Evolutionary conservation across 2,888 invertebrate species (phyloP).

Genomic region (Cryptosula pallasiana): DNA sequence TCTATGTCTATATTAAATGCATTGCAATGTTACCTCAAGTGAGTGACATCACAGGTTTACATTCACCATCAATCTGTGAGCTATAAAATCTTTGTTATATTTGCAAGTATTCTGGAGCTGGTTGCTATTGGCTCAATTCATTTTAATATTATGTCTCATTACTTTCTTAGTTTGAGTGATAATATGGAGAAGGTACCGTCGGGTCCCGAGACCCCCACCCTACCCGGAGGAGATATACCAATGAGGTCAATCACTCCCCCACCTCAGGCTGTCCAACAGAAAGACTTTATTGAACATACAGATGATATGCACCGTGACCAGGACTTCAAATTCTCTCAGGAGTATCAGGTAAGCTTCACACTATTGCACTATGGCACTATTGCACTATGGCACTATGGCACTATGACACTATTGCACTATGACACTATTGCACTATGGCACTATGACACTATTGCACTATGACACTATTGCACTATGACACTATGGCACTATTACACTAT

Average conservation of each 20-base stretch:
- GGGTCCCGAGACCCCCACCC: not conserved
- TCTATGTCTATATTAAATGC: no score
- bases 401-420: not conserved
- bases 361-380: not conserved
- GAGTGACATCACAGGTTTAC: no score
- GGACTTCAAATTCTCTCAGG: conserved; percentile 37
- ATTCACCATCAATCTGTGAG: no score
- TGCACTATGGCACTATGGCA: not conserved
- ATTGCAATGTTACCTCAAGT: no score
- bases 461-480: not conserved
- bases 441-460: not conserved
- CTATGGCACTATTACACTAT: not conserved
- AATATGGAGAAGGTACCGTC: not conserved
- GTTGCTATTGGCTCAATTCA: no score
- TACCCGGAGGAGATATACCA: not conserved
- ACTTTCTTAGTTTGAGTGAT: no score
- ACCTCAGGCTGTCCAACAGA: conserved; percentile 32
- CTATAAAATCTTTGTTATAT: no score
- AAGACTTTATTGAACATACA: conserved; percentile 34
- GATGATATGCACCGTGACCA: conserved; percentile 35
- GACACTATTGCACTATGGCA: not conserved
- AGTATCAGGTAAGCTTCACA: conserved; percentile 35
- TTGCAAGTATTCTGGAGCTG: no score
- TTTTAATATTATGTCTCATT: no score
- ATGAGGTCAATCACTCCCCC: not conserved